phyloP scores from a whole-genome alignment of 1,140 invertebrate species.

The Venustaconcha ellipsiformis region DNA sequence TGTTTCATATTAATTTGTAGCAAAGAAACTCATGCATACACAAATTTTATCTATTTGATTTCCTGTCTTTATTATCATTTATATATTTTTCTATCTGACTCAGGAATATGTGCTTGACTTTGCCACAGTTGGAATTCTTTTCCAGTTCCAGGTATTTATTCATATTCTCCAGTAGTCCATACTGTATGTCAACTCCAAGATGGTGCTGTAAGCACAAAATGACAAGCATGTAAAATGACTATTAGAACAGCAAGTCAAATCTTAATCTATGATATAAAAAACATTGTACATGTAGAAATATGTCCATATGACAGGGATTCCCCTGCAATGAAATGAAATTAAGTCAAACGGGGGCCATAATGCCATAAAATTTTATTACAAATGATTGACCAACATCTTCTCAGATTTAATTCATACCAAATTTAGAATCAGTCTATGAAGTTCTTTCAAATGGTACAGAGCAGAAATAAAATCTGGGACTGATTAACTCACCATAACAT shows the following conservation, averaged over 20 bases:
- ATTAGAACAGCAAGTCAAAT: not conserved
- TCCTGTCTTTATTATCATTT: too few relatives aligned
- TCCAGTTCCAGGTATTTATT: constrained; percentile 67
- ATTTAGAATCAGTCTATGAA: too few relatives aligned
- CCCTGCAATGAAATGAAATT: too few relatives aligned
- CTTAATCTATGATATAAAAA: not conserved
- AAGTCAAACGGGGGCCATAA: not conserved
- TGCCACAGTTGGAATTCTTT: constrained; percentile 70
- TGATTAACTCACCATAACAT: too few relatives aligned
- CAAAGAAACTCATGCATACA: too few relatives aligned
- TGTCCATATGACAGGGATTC: too few relatives aligned
- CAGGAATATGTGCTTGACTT: constrained; percentile 69
- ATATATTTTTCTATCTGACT: constrained; percentile 66
- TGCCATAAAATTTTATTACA: not conserved
- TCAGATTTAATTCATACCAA: too few relatives aligned
- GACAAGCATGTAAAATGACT: not conserved
- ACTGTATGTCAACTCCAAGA: constrained; percentile 69
- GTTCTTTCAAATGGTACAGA: too few relatives aligned
- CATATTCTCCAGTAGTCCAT: constrained; percentile 68
- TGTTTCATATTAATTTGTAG: too few relatives aligned
- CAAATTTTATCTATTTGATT: too few relatives aligned
- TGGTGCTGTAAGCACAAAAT: constrained; percentile 69
- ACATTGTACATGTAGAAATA: not conserved
- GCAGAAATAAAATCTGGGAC: too few relatives aligned
- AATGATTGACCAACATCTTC: too few relatives aligned